These are phyloP conservation scores for Prenolepis imparis DNA, from an alignment of 2,888 invertebrate genomes.

Conservation along the genomic window DNA sequence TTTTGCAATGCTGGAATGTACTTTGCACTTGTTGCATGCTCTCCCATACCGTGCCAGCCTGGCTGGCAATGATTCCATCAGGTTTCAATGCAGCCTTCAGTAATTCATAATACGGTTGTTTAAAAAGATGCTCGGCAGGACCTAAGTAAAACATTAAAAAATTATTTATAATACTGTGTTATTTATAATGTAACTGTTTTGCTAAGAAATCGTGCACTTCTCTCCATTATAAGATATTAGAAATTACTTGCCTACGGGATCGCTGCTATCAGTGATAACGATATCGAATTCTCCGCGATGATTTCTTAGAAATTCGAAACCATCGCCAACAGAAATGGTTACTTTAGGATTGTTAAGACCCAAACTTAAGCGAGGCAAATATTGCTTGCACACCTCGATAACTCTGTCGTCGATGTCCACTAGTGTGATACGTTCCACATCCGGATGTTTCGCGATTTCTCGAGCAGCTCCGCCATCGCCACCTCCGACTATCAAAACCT, in stretches of 20 bases:
- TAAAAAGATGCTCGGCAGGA: slow-evolving; percentile 91
- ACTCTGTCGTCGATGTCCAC: slow-evolving; percentile 98
- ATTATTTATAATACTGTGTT: neutral
- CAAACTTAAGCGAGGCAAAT: slow-evolving; percentile 95
- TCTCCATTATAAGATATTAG: neutral
- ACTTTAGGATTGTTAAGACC: slow-evolving; percentile 95
- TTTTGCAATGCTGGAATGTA: slow-evolving; percentile 92
- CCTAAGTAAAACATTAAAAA: slow-evolving; percentile 85
- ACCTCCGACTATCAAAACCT: slow-evolving; percentile 97
- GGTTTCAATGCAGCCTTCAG: slow-evolving; percentile 94
- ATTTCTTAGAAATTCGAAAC: slow-evolving; percentile 97
- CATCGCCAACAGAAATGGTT: slow-evolving; percentile 95
- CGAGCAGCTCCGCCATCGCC: slow-evolving; percentile 99
- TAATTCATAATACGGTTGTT: slow-evolving; percentile 93
- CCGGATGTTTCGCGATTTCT: slow-evolving; percentile 97
- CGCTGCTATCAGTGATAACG: slow-evolving; percentile 99
- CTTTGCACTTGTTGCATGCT: slow-evolving; percentile 92
- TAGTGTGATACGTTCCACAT: slow-evolving; percentile 94
- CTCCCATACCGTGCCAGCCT: slow-evolving; percentile 93
- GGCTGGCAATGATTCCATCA: slow-evolving; percentile 97
- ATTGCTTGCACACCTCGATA: slow-evolving; percentile 95
- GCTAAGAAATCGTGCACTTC: neutral
- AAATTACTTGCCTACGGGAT: slow-evolving; percentile 93
- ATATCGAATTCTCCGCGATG: slow-evolving; percentile 96
- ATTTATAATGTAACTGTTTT: neutral